These are phyloP conservation scores for Gymnoscopelus braueri DNA, from an alignment of 2,797 vertebrate genomes.

Conservation along the genomic window DNA sequence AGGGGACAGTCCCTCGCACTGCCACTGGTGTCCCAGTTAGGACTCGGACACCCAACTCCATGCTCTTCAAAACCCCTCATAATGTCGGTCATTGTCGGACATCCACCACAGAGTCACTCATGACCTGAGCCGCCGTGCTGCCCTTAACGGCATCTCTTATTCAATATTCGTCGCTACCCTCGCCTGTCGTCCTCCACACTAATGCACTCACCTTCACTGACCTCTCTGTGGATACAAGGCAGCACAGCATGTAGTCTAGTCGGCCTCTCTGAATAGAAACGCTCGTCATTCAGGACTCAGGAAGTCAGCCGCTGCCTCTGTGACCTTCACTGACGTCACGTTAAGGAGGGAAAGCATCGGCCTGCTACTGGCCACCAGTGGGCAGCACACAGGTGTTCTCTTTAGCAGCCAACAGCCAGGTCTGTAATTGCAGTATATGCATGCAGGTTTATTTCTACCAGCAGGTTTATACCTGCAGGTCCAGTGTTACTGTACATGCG, in stretches of 20 bases:
- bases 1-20: not conserved
- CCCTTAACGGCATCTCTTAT: constrained; percentile 40
- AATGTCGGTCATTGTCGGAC: constrained; percentile 27
- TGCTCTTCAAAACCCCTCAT: constrained; percentile 31
- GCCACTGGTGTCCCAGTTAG: constrained; percentile 24
- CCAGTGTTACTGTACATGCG: not conserved
- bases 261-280: constrained; percentile 53
- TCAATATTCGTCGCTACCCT: constrained; percentile 49
- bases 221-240: constrained; percentile 55
- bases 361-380: constrained; percentile 17
- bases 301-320: constrained; percentile 11
- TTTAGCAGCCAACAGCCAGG: not conserved
- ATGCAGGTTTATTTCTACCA: not conserved
- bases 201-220: constrained; percentile 66
- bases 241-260: constrained; percentile 34
- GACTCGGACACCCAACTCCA: constrained; percentile 36
- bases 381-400: constrained; percentile 1
- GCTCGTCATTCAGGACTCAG: constrained; percentile 42
- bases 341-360: constrained; percentile 4
- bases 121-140: constrained; percentile 33
- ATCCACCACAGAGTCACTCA: constrained; percentile 61
- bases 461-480: not conserved
- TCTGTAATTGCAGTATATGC: not conserved
- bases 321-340: constrained; percentile 26
- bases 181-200: constrained; percentile 41